Percentiles rank a stretch among this genome's conserved stretches.
Evolutionary conservation across 2,797 vertebrate genomes (phyloP).

Genomic region (Rhinogobio ventralis): DNA sequence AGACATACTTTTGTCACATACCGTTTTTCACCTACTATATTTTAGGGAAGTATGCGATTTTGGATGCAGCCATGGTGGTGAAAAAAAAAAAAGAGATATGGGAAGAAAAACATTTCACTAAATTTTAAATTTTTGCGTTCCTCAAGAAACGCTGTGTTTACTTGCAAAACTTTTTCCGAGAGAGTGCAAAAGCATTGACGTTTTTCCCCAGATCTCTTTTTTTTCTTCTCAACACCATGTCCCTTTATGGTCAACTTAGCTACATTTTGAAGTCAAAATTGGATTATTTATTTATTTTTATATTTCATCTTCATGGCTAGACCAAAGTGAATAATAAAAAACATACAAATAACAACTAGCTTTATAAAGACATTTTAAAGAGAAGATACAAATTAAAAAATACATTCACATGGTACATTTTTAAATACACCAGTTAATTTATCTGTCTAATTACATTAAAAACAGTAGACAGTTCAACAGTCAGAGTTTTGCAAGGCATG

Average conservation of each 20-base stretch:
- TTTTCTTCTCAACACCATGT: background rate
- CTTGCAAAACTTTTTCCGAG: background rate
- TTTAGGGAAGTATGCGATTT: too few species aligned
- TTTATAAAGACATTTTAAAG: background rate
- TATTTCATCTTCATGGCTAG: background rate
- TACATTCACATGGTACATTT: background rate
- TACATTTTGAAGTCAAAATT: background rate
- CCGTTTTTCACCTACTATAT: too few species aligned
- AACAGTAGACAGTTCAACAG: background rate
- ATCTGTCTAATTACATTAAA: background rate
- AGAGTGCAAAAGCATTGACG: too few species aligned
- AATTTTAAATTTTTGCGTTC: too few species aligned
- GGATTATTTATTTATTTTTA: background rate
- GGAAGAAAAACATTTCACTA: too few species aligned
- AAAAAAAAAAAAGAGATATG: background rate
- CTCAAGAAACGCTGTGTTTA: too few species aligned
- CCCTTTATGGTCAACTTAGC: too few species aligned
- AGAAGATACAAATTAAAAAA: background rate
- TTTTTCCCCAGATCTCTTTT: background rate
- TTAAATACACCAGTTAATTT: background rate
- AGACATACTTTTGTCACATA: too few species aligned
- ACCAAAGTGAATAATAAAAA: background rate
- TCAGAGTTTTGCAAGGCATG: background rate
- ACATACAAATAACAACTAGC: background rate
- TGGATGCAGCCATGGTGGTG: background rate